Percentiles rank a stretch among this genome's conserved stretches.
phyloP scores from a whole-genome alignment of 2,113 vertebrate genomes.

The Emydocephalus ijimae region DNA sequence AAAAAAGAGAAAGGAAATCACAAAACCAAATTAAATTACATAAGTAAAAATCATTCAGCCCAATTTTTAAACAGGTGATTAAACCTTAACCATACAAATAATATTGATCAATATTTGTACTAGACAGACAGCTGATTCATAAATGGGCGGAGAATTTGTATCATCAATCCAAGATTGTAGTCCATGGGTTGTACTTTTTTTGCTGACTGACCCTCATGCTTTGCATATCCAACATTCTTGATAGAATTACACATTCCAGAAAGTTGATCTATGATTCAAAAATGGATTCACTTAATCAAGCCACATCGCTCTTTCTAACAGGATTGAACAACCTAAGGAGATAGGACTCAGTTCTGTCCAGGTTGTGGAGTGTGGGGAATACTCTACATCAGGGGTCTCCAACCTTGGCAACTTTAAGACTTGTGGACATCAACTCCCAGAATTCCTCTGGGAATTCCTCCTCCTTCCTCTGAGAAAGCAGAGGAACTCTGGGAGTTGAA shows the following conservation, averaged over 20 bases:
- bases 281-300: neutral
- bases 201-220: neutral
- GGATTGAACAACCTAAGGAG: neutral
- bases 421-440: too few relatives aligned
- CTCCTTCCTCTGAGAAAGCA: too few relatives aligned
- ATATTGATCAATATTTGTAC: neutral
- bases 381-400: neutral
- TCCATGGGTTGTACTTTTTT: neutral
- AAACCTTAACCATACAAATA: neutral
- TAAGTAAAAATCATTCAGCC: neutral
- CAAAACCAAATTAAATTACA: neutral
- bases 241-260: neutral
- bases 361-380: neutral
- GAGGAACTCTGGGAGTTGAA: too few relatives aligned
- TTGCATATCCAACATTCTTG: neutral
- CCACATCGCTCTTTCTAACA: neutral
- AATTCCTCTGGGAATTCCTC: too few relatives aligned
- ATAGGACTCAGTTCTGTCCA: neutral
- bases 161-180: neutral
- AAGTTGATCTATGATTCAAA: neutral
- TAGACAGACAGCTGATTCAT: neutral
- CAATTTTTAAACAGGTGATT: neutral
- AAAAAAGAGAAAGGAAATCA: neutral
- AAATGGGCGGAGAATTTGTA: neutral
- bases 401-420: too few relatives aligned